A percentile compares a stretch with the other conserved stretches of the same genome.
phyloP scores from a whole-genome alignment of 92 coral and sea anemone species.

The Blastomussa wellsi region DNA sequence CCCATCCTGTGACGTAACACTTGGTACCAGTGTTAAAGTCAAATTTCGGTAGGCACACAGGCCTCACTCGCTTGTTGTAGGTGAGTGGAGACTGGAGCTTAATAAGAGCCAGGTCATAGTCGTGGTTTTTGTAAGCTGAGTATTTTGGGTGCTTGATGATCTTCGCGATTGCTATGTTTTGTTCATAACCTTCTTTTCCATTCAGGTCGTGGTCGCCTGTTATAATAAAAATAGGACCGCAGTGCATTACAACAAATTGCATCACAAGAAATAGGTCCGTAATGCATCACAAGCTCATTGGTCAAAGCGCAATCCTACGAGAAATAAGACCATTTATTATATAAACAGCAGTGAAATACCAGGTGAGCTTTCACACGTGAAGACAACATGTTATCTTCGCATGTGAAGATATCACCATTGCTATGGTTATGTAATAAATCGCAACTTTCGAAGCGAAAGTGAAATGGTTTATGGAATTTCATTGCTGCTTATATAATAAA shows the following conservation, averaged over 20 bases:
- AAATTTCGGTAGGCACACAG: slow-evolving; percentile 81
- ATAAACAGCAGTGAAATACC: no score
- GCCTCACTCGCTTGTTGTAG: slow-evolving; percentile 76
- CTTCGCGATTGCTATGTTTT: slow-evolving; percentile 64
- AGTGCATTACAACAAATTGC: neutral
- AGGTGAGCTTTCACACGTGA: no score
- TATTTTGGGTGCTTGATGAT: slow-evolving; percentile 74
- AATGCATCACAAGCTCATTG: no score
- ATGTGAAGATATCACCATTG: no score
- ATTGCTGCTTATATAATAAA: no score
- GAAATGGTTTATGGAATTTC: no score
- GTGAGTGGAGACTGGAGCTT: slow-evolving; percentile 78
- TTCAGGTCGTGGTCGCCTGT: slow-evolving; percentile 83
- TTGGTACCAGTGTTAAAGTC: slow-evolving; percentile 53
- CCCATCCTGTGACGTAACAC: slow-evolving; percentile 85
- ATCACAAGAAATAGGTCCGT: no score
- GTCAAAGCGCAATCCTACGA: no score
- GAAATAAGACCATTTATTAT: no score
- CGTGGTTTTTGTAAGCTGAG: slow-evolving; percentile 56
- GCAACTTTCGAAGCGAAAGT: no score
- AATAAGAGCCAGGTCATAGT: slow-evolving; percentile 87
- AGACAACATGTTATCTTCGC: no score
- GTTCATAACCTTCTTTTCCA: slow-evolving; percentile 73
- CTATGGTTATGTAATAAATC: no score
- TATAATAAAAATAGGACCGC: neutral